Percentiles rank a stretch among this genome's conserved stretches.
Conservation (phyloP, 2,888 invertebrate genomes). For the Venusia cambrica region DNA sequence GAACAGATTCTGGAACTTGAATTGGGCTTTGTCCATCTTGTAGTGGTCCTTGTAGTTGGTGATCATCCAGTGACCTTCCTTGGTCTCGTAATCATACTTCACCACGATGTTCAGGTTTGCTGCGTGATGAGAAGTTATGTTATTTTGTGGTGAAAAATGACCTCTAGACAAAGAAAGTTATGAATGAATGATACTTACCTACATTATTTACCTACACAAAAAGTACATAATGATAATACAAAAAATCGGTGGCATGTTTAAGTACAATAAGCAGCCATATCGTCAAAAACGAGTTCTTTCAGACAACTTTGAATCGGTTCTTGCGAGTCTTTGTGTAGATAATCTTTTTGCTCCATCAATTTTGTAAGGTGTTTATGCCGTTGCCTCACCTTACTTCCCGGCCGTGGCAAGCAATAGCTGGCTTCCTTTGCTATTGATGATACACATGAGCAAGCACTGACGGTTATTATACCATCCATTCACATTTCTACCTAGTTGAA, state of each 20-base stretch:
- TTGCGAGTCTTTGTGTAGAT: no score
- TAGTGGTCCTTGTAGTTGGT: constrained; percentile 64
- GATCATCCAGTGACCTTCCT: constrained; percentile 63
- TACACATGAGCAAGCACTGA: constrained; percentile 4
- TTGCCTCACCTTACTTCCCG: constrained; percentile 5
- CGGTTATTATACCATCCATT: background rate
- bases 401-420: constrained; percentile 1
- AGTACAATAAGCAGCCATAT: no score
- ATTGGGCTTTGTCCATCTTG: constrained; percentile 70
- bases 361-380: background rate
- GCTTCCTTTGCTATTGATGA: constrained; percentile 11
- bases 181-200: no score
- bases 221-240: no score
- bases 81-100: constrained; percentile 64
- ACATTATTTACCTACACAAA: no score
- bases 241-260: no score
- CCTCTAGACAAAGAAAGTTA: no score
- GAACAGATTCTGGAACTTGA: constrained; percentile 74
- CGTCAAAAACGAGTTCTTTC: no score
- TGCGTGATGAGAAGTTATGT: constrained; percentile 28
- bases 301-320: no score
- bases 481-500: no score
- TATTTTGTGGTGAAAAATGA: background rate
- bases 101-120: constrained; percentile 71
- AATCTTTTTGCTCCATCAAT: no score